Conservation (phyloP, 2,888 invertebrate species). For the Hyposoter didymator region DNA sequence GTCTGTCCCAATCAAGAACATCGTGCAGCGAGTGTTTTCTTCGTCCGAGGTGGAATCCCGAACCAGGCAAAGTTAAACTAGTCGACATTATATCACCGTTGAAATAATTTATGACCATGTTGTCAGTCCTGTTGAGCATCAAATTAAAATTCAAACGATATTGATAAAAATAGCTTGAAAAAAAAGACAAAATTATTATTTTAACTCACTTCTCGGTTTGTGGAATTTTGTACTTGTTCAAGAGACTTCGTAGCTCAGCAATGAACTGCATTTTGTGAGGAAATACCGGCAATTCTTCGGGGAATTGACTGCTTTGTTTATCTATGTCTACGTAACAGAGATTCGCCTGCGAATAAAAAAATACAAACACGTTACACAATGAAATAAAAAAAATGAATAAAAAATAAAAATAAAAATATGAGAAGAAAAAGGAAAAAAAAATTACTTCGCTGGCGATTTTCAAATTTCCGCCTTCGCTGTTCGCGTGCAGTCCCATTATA, state of each 20-base stretch:
- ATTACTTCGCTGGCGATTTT: constrained; percentile 85
- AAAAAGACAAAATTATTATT: constrained; percentile 11
- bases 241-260: constrained; percentile 89
- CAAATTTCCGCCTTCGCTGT: constrained; percentile 83
- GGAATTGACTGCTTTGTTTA: constrained; percentile 95
- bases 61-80: constrained; percentile 91
- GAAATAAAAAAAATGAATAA: not conserved
- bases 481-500: constrained; percentile 94
- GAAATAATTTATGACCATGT: constrained; percentile 82
- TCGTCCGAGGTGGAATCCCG: constrained; percentile 86
- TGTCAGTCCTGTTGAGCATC: constrained; percentile 79
- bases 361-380: constrained; percentile 26
- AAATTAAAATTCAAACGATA: not conserved
- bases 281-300: constrained; percentile 97
- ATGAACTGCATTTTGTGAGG: constrained; percentile 95
- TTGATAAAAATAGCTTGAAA: constrained; percentile 5
- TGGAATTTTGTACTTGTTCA: constrained; percentile 87
- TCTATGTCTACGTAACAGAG: constrained; percentile 98
- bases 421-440: constrained; percentile 13
- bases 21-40: constrained; percentile 93
- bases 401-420: too few species aligned
- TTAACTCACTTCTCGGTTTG: constrained; percentile 81
- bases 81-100: constrained; percentile 90
- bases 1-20: constrained; percentile 89
- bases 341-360: constrained; percentile 88